Evolutionary conservation across 2,888 invertebrate genomes (phyloP).

Genomic region (Cheilosia pagana): DNA sequence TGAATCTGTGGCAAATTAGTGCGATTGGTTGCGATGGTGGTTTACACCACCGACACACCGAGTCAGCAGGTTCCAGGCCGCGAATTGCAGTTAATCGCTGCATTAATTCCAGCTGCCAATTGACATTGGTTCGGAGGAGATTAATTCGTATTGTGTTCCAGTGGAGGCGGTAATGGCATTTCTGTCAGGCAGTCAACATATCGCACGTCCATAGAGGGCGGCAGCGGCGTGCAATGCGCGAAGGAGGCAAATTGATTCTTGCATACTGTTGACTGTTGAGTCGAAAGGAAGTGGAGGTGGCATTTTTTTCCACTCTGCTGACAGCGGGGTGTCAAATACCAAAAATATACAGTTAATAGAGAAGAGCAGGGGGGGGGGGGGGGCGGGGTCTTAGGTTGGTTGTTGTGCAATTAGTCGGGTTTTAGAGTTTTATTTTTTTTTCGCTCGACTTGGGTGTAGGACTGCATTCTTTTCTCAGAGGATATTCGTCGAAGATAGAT

Average conservation of each 20-base stretch:
- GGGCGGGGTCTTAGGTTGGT: conserved; percentile 10
- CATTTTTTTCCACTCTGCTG: conserved; percentile 62
- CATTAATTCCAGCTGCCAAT: conserved; percentile 75
- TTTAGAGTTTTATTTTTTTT: conserved; percentile 33
- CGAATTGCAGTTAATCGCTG: conserved; percentile 75
- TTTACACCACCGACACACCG: too few relatives aligned
- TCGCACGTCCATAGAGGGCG: conserved; percentile 69
- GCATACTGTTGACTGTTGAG: not conserved
- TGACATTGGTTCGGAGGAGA: conserved; percentile 72
- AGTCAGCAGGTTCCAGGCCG: conserved; percentile 74
- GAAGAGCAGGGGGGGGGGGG: conserved; percentile 3
- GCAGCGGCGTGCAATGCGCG: not conserved
- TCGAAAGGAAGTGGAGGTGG: conserved; percentile 69
- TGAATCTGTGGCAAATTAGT: conserved; percentile 71
- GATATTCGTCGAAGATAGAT: conserved; percentile 52
- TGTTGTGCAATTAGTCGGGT: conserved; percentile 69
- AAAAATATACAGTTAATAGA: conserved; percentile 47
- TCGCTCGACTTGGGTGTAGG: conserved; percentile 51
- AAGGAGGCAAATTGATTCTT: conserved; percentile 71
- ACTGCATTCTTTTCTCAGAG: conserved; percentile 67
- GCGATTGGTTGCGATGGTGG: conserved; percentile 47
- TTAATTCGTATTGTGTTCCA: conserved; percentile 73
- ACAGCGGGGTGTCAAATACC: conserved; percentile 74
- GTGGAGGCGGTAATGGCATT: conserved; percentile 75
- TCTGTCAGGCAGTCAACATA: conserved; percentile 74